These are phyloP conservation scores for Ophioninae sp. DNA, from an alignment of 2,888 invertebrate genomes.

Conservation along the genomic window DNA sequence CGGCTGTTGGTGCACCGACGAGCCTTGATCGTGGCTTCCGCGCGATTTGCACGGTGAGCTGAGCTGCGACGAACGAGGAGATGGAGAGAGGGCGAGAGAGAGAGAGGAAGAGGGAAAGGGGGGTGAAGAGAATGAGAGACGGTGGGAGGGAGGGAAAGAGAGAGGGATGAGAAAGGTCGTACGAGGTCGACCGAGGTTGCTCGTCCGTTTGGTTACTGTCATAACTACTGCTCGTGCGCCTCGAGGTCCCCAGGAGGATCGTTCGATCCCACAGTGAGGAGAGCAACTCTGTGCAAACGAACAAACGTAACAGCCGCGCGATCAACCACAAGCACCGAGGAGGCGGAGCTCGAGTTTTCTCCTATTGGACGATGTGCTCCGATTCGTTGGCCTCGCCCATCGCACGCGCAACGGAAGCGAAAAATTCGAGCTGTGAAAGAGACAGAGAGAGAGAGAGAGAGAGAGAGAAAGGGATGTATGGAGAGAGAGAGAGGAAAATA, in stretches of 20 bases:
- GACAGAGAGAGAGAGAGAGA: slow-evolving; percentile 22
- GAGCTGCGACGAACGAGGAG: slow-evolving; percentile 55
- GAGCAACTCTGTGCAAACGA: slow-evolving; percentile 30
- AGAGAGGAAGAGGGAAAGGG: slow-evolving; percentile 63
- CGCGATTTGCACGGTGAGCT: slow-evolving; percentile 43
- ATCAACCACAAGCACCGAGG: slow-evolving; percentile 55
- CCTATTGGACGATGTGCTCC: slow-evolving; percentile 71
- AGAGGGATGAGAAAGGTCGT: slow-evolving; percentile 55
- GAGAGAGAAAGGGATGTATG: slow-evolving; percentile 28
- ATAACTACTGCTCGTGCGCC: slow-evolving; percentile 59
- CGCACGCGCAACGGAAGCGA: slow-evolving; percentile 71
- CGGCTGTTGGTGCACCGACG: slow-evolving; percentile 39
- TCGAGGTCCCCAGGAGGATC: slow-evolving; percentile 35
- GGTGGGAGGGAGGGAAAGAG: slow-evolving; percentile 32
- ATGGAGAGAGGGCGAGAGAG: slow-evolving; percentile 54
- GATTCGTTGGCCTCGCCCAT: slow-evolving; percentile 74
- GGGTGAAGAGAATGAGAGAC: slow-evolving; percentile 53
- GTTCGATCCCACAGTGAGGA: slow-evolving; percentile 41
- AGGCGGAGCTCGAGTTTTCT: slow-evolving; percentile 70
- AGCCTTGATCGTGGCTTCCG: slow-evolving; percentile 48
- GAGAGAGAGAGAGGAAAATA: slow-evolving; percentile 18
- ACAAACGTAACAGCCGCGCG: slow-evolving; percentile 35
- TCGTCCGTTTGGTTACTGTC: slow-evolving; percentile 56
- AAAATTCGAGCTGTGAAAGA: slow-evolving; percentile 46
- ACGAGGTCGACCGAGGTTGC: slow-evolving; percentile 53